Conservation (phyloP, 2,888 invertebrate species). For the Amitus sp. region DNA sequence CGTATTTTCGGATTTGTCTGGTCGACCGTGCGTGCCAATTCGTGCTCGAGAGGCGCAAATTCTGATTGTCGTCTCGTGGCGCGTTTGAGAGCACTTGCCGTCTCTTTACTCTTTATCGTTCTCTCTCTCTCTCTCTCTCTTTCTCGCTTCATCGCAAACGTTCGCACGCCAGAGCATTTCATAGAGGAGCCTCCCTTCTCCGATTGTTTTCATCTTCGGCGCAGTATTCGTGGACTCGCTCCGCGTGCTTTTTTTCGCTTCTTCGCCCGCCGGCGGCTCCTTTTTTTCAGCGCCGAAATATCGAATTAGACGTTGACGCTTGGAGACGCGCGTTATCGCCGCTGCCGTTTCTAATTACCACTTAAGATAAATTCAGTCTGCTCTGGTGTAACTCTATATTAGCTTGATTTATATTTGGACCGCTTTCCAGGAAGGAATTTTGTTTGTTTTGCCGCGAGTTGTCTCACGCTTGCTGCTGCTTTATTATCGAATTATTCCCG, state of each 20-base stretch:
- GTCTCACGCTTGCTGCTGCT: background rate
- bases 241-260: background rate
- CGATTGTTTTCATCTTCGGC: constrained; percentile 29
- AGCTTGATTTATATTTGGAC: constrained; percentile 33
- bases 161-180: background rate
- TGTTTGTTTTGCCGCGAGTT: constrained; percentile 26
- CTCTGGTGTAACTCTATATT: constrained; percentile 20
- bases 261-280: background rate
- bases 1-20: no score
- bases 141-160: background rate
- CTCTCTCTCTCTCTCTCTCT: constrained; percentile 7
- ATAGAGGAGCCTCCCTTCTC: constrained; percentile 10
- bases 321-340: no score
- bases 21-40: no score
- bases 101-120: constrained; percentile 6
- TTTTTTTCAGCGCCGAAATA: background rate
- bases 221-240: constrained; percentile 20
- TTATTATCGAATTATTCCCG: background rate
- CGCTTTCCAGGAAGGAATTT: constrained; percentile 29
- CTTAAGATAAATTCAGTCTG: constrained; percentile 22
- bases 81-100: constrained; percentile 24
- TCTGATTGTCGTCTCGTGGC: constrained; percentile 20
- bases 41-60: no score
- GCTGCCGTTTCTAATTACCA: background rate
- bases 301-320: constrained; percentile 5